Percentiles rank a stretch among this genome's conserved stretches.
These are phyloP conservation scores for Synergus gifuensis DNA, from an alignment of 2,888 invertebrate genomes.

Conservation along the genomic window DNA sequence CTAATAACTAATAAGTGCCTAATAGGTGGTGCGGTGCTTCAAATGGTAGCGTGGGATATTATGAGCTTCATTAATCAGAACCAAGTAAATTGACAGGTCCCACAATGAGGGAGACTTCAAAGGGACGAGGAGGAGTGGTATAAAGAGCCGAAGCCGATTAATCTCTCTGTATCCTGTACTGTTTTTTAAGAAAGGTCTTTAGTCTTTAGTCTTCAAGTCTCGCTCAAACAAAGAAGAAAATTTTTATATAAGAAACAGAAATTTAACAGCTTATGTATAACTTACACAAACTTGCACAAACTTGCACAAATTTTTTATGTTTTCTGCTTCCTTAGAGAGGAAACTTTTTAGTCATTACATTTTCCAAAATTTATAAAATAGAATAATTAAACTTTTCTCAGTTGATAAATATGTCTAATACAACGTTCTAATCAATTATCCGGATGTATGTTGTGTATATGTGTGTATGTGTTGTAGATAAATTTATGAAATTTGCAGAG, in stretches of 20 bases:
- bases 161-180: slow-evolving; percentile 63
- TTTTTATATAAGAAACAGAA: background rate
- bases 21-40: slow-evolving; percentile 61
- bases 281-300: no score
- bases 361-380: no score
- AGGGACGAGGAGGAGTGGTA: slow-evolving; percentile 59
- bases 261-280: background rate
- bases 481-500: no score
- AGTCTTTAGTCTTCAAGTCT: slow-evolving; percentile 35
- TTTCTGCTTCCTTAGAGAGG: no score
- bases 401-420: no score
- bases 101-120: slow-evolving; percentile 65
- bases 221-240: background rate
- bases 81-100: slow-evolving; percentile 68
- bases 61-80: slow-evolving; percentile 69
- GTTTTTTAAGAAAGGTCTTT: slow-evolving; percentile 49
- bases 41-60: slow-evolving; percentile 66
- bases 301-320: no score
- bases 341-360: no score
- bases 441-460: no score
- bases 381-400: no score
- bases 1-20: slow-evolving; percentile 66
- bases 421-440: no score
- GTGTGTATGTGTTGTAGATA: no score
- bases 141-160: slow-evolving; percentile 65